Evolutionary conservation across 1,140 invertebrate species (phyloP).

Genomic region (Drosophila kepulauana): DNA sequence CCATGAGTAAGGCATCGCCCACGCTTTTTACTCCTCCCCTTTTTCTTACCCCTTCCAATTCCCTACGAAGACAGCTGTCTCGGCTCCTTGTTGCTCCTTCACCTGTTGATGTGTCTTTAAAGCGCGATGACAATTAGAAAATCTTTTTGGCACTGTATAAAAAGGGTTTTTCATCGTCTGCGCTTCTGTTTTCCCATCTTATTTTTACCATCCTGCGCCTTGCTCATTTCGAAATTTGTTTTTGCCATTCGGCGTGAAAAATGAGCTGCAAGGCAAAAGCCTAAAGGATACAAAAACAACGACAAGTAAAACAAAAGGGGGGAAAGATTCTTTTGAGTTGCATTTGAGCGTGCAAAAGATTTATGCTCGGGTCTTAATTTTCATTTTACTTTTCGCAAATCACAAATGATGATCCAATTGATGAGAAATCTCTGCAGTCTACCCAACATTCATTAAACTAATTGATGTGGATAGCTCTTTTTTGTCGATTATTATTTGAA

Average conservation of each 20-base stretch:
- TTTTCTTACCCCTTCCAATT: neutral
- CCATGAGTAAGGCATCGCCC: slow-evolving; percentile 29
- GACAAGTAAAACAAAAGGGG: slow-evolving; percentile 18
- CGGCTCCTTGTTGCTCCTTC: neutral
- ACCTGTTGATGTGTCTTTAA: slow-evolving; percentile 38
- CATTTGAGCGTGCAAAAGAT: slow-evolving; percentile 46
- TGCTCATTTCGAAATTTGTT: slow-evolving; percentile 45
- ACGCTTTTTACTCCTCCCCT: neutral
- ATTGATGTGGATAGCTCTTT: slow-evolving; percentile 10
- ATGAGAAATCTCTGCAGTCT: slow-evolving; percentile 13
- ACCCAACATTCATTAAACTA: slow-evolving; percentile 38
- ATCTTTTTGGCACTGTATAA: slow-evolving; percentile 30
- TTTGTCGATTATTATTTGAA: neutral
- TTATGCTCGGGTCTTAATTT: slow-evolving; percentile 36
- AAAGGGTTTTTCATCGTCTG: slow-evolving; percentile 25
- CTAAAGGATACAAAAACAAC: slow-evolving; percentile 1
- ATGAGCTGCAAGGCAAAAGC: slow-evolving; percentile 37
- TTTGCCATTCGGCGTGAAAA: slow-evolving; percentile 37
- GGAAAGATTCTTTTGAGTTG: slow-evolving; percentile 34
- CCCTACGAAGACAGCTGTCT: neutral
- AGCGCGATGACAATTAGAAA: slow-evolving; percentile 56
- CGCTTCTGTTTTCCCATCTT: slow-evolving; percentile 5
- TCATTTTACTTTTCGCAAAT: slow-evolving; percentile 16
- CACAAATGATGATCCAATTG: slow-evolving; percentile 29
- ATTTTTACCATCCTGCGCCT: slow-evolving; percentile 10